Base-by-base conservation (phyloP, 1,140 invertebrate species). In the Lepidotrigona ventralis region DNA sequence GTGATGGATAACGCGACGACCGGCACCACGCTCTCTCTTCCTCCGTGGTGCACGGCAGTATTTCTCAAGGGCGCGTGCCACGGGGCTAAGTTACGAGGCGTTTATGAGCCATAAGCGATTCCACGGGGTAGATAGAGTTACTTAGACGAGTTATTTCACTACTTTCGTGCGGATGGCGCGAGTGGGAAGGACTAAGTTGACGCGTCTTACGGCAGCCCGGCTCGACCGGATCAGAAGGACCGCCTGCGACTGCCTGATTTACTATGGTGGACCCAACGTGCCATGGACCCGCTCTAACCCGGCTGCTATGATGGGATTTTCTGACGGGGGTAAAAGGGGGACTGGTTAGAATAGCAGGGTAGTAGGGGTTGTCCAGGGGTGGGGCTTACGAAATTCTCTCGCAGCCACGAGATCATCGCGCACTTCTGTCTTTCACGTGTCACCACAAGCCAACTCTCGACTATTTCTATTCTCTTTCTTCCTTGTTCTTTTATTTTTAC, bases 221-320 rank as follows among this genome's bases (percentile, higher is more conserved):
- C 82, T 85, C 88, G 90, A 87, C 91, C 90, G 92, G 93, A 94
- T 94, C 93, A 93, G 92, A 94, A 93, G 92, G 92, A 94, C 93
- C 93, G 93, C 93, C 92, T 93, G 93, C 91, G 91, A 94, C 90
- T 91, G 91, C 91, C 93, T 94, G 93, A 94, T 94, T 94, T 94
- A 93, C 91, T 93, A 92, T 92, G 90, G 93, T 91, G 88, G 91
- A 91, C 90, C 87, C 84, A 80, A 72, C 87, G 85, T 90, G 85
- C 76, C 84, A 86, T 86, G 86, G 87, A 85, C 71, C 86, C 39
- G 75, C 33, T 88, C 83, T 81, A 88, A 73, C 86, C 86, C 74
- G 81, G 26, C 81, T 66, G 81, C 87, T 88, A 86, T 86, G 91
- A 91, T 88, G 90, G 91, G 90, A 91, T 91, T 91, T 90, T 89